These are phyloP conservation scores for Drosophila bunnanda DNA, from an alignment of 2,888 invertebrate genomes.

Conservation along the genomic window DNA sequence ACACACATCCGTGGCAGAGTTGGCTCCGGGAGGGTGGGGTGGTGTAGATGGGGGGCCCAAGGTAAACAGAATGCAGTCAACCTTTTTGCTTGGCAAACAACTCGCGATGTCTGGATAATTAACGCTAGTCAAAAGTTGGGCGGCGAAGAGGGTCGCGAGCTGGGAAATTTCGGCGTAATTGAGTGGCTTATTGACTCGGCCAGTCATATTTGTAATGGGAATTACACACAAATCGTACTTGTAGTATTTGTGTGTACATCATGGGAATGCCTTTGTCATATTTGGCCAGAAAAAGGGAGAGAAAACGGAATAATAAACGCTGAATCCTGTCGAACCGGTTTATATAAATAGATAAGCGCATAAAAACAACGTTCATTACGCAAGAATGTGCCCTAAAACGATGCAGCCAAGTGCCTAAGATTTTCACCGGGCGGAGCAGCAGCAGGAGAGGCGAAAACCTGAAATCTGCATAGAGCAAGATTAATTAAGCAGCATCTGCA, in stretches of 20 bases:
- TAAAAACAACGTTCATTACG: constrained; percentile 66
- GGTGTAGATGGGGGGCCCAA: constrained; percentile 3
- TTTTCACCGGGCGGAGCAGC: constrained; percentile 12
- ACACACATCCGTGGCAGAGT: constrained; percentile 44
- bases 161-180: constrained; percentile 74
- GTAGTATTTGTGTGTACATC: constrained; percentile 10
- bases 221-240: constrained; percentile 7
- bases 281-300: constrained; percentile 47
- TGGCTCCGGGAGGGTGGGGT: not conserved
- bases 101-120: constrained; percentile 60
- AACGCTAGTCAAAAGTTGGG: constrained; percentile 50
- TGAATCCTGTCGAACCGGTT: constrained; percentile 74
- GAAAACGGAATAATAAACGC: constrained; percentile 26
- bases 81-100: constrained; percentile 56
- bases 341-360: constrained; percentile 65
- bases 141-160: constrained; percentile 6
- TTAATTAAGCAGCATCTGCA: constrained; percentile 61
- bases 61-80: constrained; percentile 73
- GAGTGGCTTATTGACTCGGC: constrained; percentile 68
- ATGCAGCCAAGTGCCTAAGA: constrained; percentile 68
- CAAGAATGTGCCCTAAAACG: constrained; percentile 81
- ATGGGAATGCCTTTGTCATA: constrained; percentile 30
- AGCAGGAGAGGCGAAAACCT: constrained; percentile 54
- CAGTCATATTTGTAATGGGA: constrained; percentile 22
- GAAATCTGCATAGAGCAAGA: constrained; percentile 79